Evolutionary conservation across 2,113 vertebrate species (phyloP).

Genomic region (Cololabis saira): DNA sequence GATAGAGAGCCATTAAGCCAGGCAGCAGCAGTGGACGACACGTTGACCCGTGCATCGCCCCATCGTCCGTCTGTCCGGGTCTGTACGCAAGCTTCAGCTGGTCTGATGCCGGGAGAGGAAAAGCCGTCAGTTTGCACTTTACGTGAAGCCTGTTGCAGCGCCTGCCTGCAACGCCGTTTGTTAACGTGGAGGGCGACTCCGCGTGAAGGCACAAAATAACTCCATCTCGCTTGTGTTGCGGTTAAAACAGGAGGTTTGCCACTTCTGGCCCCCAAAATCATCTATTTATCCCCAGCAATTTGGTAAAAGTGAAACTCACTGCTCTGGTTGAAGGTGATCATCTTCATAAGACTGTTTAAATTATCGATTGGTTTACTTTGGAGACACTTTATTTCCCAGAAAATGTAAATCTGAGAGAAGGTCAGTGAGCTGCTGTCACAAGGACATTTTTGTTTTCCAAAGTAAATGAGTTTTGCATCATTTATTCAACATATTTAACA

Average conservation of each 20-base stretch:
- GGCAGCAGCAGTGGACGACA: neutral
- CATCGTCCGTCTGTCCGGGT: neutral
- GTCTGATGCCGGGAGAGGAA: constrained; percentile 60
- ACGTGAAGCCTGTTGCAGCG: constrained; percentile 30
- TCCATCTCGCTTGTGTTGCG: neutral
- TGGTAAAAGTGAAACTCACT: neutral
- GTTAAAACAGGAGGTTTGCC: neutral
- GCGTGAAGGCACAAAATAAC: neutral
- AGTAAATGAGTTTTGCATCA: too few relatives aligned
- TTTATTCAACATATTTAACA: too few relatives aligned
- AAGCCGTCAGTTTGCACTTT: constrained; percentile 72
- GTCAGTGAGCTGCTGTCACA: too few relatives aligned
- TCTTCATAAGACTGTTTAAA: neutral
- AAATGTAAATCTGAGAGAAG: too few relatives aligned
- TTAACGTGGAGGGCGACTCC: neutral
- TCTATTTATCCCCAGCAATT: neutral
- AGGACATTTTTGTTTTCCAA: too few relatives aligned
- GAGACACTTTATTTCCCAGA: too few relatives aligned
- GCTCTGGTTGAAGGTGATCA: neutral
- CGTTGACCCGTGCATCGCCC: neutral
- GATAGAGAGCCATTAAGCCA: constrained; percentile 91
- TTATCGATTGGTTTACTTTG: too few relatives aligned
- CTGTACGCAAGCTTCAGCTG: constrained; percentile 65
- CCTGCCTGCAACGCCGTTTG: neutral
- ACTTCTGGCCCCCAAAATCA: neutral